Evolutionary conservation across 1,140 invertebrate species (phyloP), one percentile per base, ranked within the genome.

Genomic region (Drosophila virilis): DNA sequence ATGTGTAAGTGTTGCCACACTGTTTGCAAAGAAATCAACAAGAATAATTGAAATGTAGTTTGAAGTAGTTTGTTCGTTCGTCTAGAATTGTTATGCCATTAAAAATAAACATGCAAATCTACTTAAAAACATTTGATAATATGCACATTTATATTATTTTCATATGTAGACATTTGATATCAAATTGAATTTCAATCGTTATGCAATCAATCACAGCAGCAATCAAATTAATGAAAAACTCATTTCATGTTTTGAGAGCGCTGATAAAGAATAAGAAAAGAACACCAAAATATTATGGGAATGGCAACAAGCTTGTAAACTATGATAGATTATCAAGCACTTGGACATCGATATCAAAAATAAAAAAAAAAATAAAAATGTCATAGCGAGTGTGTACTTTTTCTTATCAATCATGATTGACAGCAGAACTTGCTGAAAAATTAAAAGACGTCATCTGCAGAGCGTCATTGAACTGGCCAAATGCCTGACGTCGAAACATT

Each of bases 141-240:
- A 12, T 40, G 12, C 38, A 40, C 38, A 40, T 40, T 40, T 10
- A 40, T 40, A 40, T 40, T 28, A 48, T 48, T 48, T 28, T 28
- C 1, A 9, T 3, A 42, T 48, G 6, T 33, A 9, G 17, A 38
- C 5, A 46, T 54, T 54, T 55, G 43, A 22, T 32, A 35, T 43
- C 13, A 52, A 52, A 22, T 61, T 65, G 61, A 70, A 52, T 74
- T 64, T 40, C 22, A 51, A 61, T 61, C 15, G 13, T 61, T 62
- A 62, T 74, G 32, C 67, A 78, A 76, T 76, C 51, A 48, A 65
- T 78, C 58, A 64, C 28, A 59, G 33, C 7, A 15, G 54, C 54
- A 67, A 73, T 73, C 54, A 68, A 67, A 68, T 60, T 73, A 73
- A 67, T 72, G 61, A 66, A 43, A 68, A 67, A 73, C 64, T 68